Conservation (phyloP, 2,797 vertebrate species). For the Eulemur coronatus region DNA sequence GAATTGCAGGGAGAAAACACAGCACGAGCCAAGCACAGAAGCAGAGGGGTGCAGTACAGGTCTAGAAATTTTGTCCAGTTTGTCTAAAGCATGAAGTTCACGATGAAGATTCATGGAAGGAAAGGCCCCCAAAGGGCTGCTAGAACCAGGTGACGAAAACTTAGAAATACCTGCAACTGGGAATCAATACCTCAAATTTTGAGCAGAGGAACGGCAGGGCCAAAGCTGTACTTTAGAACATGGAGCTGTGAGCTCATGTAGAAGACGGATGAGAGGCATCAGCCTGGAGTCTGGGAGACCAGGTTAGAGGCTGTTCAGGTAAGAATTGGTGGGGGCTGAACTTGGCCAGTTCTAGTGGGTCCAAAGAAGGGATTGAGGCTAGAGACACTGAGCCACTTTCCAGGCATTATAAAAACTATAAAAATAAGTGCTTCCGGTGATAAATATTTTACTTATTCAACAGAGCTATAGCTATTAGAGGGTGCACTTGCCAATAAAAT, state of each 20-base stretch:
- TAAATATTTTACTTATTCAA: background rate
- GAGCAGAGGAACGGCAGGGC: background rate
- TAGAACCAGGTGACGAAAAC: background rate
- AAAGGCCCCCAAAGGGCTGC: background rate
- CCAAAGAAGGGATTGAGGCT: background rate
- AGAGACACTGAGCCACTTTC: background rate
- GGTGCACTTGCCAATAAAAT: conserved; percentile 3
- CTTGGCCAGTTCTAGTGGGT: background rate
- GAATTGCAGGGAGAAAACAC: background rate
- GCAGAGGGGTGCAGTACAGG: background rate
- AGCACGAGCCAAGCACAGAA: background rate
- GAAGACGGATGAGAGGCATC: background rate
- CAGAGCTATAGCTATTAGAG: background rate
- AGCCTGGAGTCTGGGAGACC: background rate
- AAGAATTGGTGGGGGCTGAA: background rate
- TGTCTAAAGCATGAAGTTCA: background rate
- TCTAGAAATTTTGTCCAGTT: background rate
- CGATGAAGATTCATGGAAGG: background rate
- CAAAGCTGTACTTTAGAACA: background rate
- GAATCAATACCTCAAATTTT: background rate
- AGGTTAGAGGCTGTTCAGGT: background rate
- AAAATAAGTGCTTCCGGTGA: background rate
- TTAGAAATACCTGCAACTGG: background rate
- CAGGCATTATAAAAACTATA: background rate
- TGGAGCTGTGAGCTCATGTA: background rate